phyloP scores from a whole-genome alignment of 35 echinoderm and acorn worm genomes.

The Chiridota heheva region DNA sequence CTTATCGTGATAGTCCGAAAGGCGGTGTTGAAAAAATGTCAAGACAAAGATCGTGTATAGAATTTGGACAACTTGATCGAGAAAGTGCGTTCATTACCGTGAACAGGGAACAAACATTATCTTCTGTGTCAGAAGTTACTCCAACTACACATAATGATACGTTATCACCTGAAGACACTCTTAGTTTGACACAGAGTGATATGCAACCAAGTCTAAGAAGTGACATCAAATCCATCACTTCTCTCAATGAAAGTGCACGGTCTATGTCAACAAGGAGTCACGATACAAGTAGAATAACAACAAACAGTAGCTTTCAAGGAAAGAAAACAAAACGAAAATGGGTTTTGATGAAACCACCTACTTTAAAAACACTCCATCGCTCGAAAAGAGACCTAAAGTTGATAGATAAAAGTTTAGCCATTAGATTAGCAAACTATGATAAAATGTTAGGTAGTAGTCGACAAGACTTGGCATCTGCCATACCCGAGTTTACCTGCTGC shows the following conservation, averaged over 20 bases:
- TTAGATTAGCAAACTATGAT: conserved; percentile 78
- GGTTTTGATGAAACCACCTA: conserved; percentile 78
- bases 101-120: not conserved
- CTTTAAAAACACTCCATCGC: conserved; percentile 65
- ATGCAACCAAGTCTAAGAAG: conserved; percentile 12
- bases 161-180: not conserved
- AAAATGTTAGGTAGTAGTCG: conserved; percentile 88
- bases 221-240: conserved; percentile 21
- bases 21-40: conserved; percentile 37
- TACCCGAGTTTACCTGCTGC: conserved; percentile 65
- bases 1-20: conserved; percentile 34
- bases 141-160: not conserved
- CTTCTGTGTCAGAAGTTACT: conserved; percentile 36
- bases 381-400: conserved; percentile 73
- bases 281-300: conserved; percentile 28
- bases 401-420: conserved; percentile 67
- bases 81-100: conserved; percentile 35
- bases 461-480: conserved; percentile 73
- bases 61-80: conserved; percentile 80
- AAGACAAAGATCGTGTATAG: conserved; percentile 77
- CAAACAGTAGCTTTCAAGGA: conserved; percentile 37
- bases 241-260: conserved; percentile 12
- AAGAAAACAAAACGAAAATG: conserved; percentile 56
- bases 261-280: conserved; percentile 18
- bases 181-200: conserved; percentile 41